These are phyloP conservation scores for Drusus annulatus DNA, from an alignment of 1,140 invertebrate species.

Conservation along the genomic window DNA sequence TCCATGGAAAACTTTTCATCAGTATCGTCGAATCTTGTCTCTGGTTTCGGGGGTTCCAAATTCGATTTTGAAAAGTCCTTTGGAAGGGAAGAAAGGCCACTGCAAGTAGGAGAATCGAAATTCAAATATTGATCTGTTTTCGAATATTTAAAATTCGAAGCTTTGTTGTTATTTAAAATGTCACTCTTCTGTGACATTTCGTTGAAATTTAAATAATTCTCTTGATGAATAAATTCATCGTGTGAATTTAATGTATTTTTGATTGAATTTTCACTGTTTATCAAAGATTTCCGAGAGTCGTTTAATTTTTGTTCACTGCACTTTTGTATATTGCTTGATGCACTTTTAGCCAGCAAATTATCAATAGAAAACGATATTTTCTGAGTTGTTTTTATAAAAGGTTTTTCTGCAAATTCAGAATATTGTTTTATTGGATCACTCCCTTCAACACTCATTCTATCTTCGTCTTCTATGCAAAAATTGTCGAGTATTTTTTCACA, in stretches of 20 bases:
- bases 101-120: not conserved
- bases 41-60: not conserved
- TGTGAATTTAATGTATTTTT: not conserved
- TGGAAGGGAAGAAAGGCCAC: too few species aligned
- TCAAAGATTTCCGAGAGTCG: not conserved
- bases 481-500: not conserved
- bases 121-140: not conserved
- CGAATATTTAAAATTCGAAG: not conserved
- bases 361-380: conserved; percentile 51
- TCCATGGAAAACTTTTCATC: not conserved
- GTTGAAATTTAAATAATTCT: not conserved
- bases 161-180: conserved; percentile 29
- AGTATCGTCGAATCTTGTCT: not conserved
- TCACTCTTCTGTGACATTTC: not conserved
- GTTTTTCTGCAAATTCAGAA: not conserved
- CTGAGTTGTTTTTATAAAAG: not conserved
- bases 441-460: not conserved
- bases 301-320: not conserved
- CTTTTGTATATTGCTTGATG: not conserved
- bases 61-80: conserved; percentile 30
- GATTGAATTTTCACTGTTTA: not conserved
- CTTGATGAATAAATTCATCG: not conserved
- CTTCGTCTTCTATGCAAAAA: not conserved
- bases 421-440: too few species aligned
- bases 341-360: conserved; percentile 34